phyloP scores from a whole-genome alignment of 2,113 vertebrate genomes.

The Hemichromis elongatus region DNA sequence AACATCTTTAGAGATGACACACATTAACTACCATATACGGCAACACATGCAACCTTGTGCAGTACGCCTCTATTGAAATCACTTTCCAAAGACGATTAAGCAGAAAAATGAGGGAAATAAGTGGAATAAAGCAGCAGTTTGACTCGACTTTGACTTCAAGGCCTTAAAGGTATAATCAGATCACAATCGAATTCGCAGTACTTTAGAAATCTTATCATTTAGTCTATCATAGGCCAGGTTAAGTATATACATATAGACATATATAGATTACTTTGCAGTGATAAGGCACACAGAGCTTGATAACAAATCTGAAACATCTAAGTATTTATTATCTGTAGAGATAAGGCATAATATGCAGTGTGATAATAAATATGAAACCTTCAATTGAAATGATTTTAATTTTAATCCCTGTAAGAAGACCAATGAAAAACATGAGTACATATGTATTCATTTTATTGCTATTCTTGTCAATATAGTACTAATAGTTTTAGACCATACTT shows the following conservation, averaged over 20 bases:
- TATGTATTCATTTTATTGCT: neutral
- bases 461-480: neutral
- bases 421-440: neutral
- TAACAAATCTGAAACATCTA: conserved; percentile 22
- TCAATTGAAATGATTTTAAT: conserved; percentile 4
- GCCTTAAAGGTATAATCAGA: conserved; percentile 7
- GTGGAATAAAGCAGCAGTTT: neutral
- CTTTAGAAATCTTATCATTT: conserved; percentile 34
- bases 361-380: conserved; percentile 19
- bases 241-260: conserved; percentile 33
- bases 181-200: neutral
- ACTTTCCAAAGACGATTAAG: neutral
- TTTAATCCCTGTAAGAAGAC: neutral
- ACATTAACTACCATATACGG: neutral
- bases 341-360: conserved; percentile 11
- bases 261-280: conserved; percentile 18
- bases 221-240: conserved; percentile 11
- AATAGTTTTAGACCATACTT: neutral
- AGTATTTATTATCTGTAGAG: conserved; percentile 30
- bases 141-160: neutral
- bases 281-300: conserved; percentile 26
- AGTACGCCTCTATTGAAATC: neutral
- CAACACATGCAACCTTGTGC: neutral
- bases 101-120: neutral
- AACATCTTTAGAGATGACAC: neutral